Conservation (phyloP, 2,888 invertebrate species). For the Diadegma fenestrale region DNA sequence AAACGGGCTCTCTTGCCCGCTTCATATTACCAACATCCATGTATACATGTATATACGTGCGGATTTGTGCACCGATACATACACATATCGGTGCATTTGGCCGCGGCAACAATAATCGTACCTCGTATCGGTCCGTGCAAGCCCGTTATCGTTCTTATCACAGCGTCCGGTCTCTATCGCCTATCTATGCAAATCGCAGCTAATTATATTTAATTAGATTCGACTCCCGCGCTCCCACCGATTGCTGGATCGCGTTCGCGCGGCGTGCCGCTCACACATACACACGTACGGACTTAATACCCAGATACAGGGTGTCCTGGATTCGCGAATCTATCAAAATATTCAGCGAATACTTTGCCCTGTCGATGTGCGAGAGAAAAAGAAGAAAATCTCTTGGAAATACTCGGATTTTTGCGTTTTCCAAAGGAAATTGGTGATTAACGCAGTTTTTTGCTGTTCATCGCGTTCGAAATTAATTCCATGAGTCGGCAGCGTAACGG, state of each 20-base stretch:
- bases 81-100: conserved; percentile 66
- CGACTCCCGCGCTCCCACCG: conserved; percentile 83
- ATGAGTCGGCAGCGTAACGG: not conserved
- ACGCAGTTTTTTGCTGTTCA: not conserved
- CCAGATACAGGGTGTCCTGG: conserved; percentile 10
- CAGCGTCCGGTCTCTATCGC: conserved; percentile 84
- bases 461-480: not conserved
- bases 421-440: not conserved
- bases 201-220: conserved; percentile 85
- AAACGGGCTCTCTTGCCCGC: conserved; percentile 16
- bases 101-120: conserved; percentile 83
- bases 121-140: conserved; percentile 82
- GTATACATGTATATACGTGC: not conserved
- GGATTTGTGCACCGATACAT: conserved; percentile 2
- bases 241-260: conserved; percentile 76
- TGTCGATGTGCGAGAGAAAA: too few relatives aligned
- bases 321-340: not conserved
- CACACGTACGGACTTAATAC: conserved; percentile 30
- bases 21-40: conserved; percentile 2
- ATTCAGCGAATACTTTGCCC: not conserved
- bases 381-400: not conserved
- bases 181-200: conserved; percentile 85
- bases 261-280: conserved; percentile 62
- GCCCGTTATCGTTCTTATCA: conserved; percentile 84
- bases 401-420: not conserved